Evolutionary conservation across 2,888 invertebrate species (phyloP), one percentile per base, ranked within the genome.

Genomic region (Drosophila mimica): DNA sequence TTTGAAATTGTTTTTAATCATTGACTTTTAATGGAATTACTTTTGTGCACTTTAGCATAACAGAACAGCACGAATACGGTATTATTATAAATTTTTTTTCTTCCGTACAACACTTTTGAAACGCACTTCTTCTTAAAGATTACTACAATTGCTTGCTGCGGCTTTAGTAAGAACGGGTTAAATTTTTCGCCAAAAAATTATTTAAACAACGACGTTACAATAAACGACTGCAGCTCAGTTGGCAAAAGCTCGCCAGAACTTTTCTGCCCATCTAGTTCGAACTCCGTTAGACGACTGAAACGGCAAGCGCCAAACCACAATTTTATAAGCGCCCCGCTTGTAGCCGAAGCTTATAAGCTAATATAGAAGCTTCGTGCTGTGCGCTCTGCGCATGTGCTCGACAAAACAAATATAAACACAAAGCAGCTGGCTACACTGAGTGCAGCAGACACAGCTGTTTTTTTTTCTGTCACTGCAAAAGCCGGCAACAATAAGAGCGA

Each of bases 221-320:
- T 64, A 52, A 57, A 63, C 77, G 69, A 51, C 63, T 69, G 65
- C 72, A 80, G 70, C 73, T 69, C 54, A 36, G 46, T 62, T 76
- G 77, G 69, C 76, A 76, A 72, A 79, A 72, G 76, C 79, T 76
- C 72, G 71, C 70, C 68, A 86, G 81, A 88, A 88, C 81, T 66
- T 74, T 69, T 72, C 60, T 75, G 75, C 72, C 88, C 81, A 86
- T 81, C 83, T 74, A 66, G 64, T 71, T 86, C 71, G 68, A 86
- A 86, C 87, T 88, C 89, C 82, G 84, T 88, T 88, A 88, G 83
- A 85, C 87, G 71, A 85, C 89, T 85, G 87, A 88, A 70, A 66
- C 74, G 81, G 38, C 69, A 63, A 71, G 65, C 78, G 70, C 66
- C 66, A 59, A 79, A 68, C 69, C 83, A 73, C 86, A 69, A 75